Evolutionary conservation across 2,797 vertebrate genomes (phyloP), one percentile per base, ranked within the genome.

Genomic region (Siniperca undulata): DNA sequence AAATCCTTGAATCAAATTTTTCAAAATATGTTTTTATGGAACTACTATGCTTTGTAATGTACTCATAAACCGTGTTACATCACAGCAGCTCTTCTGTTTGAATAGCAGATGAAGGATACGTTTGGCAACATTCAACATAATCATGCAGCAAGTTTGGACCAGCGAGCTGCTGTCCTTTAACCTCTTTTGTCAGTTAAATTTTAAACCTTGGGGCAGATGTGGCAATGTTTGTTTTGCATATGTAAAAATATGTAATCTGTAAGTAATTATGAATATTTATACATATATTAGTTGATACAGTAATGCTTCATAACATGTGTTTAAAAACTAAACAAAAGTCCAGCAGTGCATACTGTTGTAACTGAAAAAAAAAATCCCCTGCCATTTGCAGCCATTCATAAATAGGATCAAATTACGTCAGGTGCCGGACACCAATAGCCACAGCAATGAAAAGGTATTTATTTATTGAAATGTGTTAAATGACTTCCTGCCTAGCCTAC

Each of bases 381-480:
- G 19, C 27, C 40, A 14, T 72, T 42, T 50, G 30, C 24, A 62
- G 53, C 48, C 24, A 64, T 59, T 74, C n/a, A 76, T 74, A 10
- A 70, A 59, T 46, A 56, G 20, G 24, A 80, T 70, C 58, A 24
- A 71, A 72, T 77, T 34, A 80, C 75, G 24, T 87, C 66, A 82
- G 94, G 95, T 95, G 95, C 94, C 50, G 95, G 95, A 93, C 94
- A 95, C 94, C 94, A 93, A 52, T 46, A 89, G 82, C 85, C 79
- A 84, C 82, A 89, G 65, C 52, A 84, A 86, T 73, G 53, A 74
- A 74, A 87, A 16, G 93, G 89, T 97, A 97, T 98, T 97, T 98
- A 98, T 98, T 98, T 98, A 98, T 98, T 97, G 94, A 95, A 81
- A 95, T 91, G 90, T 92, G 87, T 93, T 78, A 72, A 80, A 84